Percentiles rank a stretch among this genome's conserved stretches.
These are phyloP conservation scores for Sturnus vulgaris DNA, from an alignment of 2,113 vertebrate species.

Conservation along the genomic window DNA sequence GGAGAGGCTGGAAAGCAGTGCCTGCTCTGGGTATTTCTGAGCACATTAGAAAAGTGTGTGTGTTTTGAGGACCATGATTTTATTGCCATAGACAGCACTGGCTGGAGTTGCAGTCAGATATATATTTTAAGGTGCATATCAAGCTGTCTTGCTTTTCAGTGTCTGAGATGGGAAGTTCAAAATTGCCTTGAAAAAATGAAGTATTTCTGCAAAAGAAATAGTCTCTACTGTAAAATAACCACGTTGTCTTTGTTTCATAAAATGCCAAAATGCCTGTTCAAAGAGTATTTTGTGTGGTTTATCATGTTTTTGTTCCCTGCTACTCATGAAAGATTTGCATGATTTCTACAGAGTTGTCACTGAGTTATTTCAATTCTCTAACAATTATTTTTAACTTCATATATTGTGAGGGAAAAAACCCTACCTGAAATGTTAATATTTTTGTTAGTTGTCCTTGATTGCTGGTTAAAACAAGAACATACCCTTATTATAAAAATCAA, in stretches of 20 bases:
- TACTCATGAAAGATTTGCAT: conserved; percentile 20
- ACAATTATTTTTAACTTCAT: conserved; percentile 27
- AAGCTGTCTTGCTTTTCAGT: not conserved
- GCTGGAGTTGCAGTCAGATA: not conserved
- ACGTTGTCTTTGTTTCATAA: not conserved
- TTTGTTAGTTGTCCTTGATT: conserved; percentile 26
- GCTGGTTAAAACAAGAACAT: conserved; percentile 4
- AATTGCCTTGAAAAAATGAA: not conserved
- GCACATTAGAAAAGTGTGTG: not conserved
- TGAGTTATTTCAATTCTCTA: conserved; percentile 38
- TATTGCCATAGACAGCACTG: not conserved
- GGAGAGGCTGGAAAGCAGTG: not conserved
- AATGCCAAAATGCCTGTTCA: not conserved
- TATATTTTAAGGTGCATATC: not conserved
- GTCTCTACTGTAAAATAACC: not conserved
- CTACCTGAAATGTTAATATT: conserved; percentile 51
- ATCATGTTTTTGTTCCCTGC: not conserved
- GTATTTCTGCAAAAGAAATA: not conserved
- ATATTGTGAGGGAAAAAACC: not conserved
- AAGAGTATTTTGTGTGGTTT: conserved; percentile 4
- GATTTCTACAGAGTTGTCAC: conserved; percentile 42
- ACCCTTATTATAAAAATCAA: not conserved
- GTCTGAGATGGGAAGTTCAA: not conserved
- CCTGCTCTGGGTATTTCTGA: not conserved
- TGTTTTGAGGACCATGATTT: not conserved